Base-by-base conservation (phyloP, 64 coral and sea anemone species). In the Pachyseris speciosa region DNA sequence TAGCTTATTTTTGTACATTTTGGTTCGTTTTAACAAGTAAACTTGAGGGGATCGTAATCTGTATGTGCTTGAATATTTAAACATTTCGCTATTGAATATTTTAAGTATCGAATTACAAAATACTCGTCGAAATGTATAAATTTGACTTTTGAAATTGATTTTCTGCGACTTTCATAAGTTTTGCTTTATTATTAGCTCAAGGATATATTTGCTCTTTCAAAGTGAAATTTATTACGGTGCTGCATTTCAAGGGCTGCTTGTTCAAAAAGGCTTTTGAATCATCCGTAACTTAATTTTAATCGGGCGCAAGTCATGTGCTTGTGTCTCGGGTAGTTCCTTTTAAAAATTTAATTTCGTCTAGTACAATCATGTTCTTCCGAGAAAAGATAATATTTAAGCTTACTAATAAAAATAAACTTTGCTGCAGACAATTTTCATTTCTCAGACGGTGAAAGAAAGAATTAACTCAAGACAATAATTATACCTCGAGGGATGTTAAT, bases 71-170 rank as follows among this genome's bases (percentile, higher is more conserved):
- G 4, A 61, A 61, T 27, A 61, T 61, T 9, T 27, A 25, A 61
- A 61, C 4, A 17, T 53, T 53, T 61, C 58, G 7, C 5, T 27
- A 20, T 58, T 20, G 52, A 4, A 25, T 17, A 61, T 61, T 3
- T 17, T 39, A 1, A 20, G 51, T 4, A 7, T 63, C 77, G 11
- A 10, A 40, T 39, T 24, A 39, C 52, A 36, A 38, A 61, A 38
- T 39, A 22, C 4, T 0, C 20, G 12, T 7, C 26, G 43, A 45
- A 10, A 16, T 38, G 5, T 70, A 3, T 39, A 40, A 26, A 20
- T 28, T 78, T 81, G 53, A 42, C 52, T 9, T 61, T 41, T 81
- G 77, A 4, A 81, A 33, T 81, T 40, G 29, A 63, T 61, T 81
- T 10, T 63, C 53, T 36, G 77, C 8, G 38, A 61, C 49, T 53